These are phyloP conservation scores for Verasper variegatus DNA, from an alignment of 2,113 vertebrate species.

Conservation along the genomic window DNA sequence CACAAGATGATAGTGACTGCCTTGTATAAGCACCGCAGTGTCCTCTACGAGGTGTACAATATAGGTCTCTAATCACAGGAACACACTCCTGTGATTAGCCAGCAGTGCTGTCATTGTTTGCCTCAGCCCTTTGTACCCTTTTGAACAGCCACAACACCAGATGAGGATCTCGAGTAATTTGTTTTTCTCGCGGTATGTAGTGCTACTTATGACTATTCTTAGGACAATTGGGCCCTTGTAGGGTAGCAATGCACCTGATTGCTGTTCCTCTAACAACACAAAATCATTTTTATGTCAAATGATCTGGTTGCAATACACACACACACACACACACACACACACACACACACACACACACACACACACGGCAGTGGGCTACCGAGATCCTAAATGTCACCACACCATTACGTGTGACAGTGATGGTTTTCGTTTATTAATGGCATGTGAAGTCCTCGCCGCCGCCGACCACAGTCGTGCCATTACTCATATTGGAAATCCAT, in stretches of 20 bases:
- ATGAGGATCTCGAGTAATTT: slow-evolving; percentile 33
- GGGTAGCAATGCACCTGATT: slow-evolving; percentile 63
- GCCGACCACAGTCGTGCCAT: slow-evolving; percentile 33
- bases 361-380: neutral
- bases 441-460: slow-evolving; percentile 27
- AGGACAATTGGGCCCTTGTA: slow-evolving; percentile 66
- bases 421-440: slow-evolving; percentile 62
- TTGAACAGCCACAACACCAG: slow-evolving; percentile 70
- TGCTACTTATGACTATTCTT: slow-evolving; percentile 62
- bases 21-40: slow-evolving; percentile 55
- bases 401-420: slow-evolving; percentile 54
- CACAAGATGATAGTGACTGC: slow-evolving; percentile 49
- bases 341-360: neutral
- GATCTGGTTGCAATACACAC: neutral
- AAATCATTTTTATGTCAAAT: slow-evolving; percentile 49
- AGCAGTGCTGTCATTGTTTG: slow-evolving; percentile 46
- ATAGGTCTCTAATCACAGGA: slow-evolving; percentile 58
- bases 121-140: slow-evolving; percentile 56
- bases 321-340: neutral
- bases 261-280: slow-evolving; percentile 59
- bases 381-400: slow-evolving; percentile 66
- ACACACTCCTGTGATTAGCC: slow-evolving; percentile 61
- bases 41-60: slow-evolving; percentile 51
- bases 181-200: slow-evolving; percentile 31
- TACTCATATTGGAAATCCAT: slow-evolving; percentile 77